A percentile compares a stretch with the other conserved stretches of the same genome.
Evolutionary conservation across 1,140 invertebrate genomes (phyloP).

Genomic region (Drosophila sproati): DNA sequence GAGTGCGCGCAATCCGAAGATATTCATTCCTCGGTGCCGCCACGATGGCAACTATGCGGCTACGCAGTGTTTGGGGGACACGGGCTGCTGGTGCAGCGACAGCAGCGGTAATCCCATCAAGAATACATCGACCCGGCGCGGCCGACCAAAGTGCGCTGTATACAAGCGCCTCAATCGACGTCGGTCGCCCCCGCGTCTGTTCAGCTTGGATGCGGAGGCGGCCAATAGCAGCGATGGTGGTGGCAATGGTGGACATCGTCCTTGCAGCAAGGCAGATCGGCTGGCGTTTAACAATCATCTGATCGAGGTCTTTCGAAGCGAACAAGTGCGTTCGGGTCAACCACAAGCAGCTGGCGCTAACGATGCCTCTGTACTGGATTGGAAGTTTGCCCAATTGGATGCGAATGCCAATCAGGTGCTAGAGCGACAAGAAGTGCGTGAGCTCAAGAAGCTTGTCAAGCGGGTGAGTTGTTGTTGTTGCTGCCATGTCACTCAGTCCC

Average conservation of each 20-base stretch:
- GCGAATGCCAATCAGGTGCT: conserved; percentile 90
- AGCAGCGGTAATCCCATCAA: conserved; percentile 91
- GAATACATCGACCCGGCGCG: conserved; percentile 88
- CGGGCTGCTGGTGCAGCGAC: conserved; percentile 92
- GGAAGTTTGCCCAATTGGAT: conserved; percentile 95
- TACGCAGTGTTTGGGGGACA: conserved; percentile 92
- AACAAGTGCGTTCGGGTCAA: conserved; percentile 87
- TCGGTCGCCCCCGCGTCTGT: conserved; percentile 67
- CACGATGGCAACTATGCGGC: conserved; percentile 92
- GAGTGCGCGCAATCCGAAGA: conserved; percentile 77
- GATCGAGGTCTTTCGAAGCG: conserved; percentile 92
- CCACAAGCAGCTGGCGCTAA: conserved; percentile 39
- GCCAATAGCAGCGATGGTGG: conserved; percentile 44
- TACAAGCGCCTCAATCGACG: conserved; percentile 82
- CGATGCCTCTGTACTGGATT: conserved; percentile 88
- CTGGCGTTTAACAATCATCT: conserved; percentile 92
- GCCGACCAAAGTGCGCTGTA: conserved; percentile 88
- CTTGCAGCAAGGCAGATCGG: conserved; percentile 90
- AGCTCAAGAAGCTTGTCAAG: conserved; percentile 91
- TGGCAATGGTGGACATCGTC: conserved; percentile 55
- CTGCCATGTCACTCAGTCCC: neutral
- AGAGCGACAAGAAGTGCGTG: conserved; percentile 92
- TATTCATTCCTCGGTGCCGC: conserved; percentile 90
- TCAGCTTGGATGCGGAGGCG: conserved; percentile 47
- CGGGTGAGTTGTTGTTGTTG: conserved; percentile 86